These are phyloP conservation scores for Lycophotia porphyrea DNA, from an alignment of 2,888 invertebrate species.

Conservation along the genomic window DNA sequence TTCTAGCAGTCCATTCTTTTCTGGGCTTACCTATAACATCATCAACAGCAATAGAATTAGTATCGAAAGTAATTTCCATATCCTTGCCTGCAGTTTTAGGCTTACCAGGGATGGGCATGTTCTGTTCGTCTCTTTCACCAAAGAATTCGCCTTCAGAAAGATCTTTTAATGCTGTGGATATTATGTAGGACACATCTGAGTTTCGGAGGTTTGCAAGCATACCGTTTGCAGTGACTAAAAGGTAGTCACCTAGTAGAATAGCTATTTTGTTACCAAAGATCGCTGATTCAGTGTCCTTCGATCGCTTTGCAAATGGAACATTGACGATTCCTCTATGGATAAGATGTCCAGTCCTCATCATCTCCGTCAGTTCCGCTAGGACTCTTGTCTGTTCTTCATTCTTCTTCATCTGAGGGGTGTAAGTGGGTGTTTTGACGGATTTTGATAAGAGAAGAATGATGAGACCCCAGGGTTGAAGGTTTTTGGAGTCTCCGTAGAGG, in stretches of 20 bases:
- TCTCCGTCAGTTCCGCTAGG: conserved; percentile 93
- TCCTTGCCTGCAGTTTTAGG: conserved; percentile 85
- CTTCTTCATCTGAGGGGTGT: conserved; percentile 91
- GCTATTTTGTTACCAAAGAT: conserved; percentile 97
- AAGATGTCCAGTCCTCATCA: conserved; percentile 96
- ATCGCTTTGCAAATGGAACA: conserved; percentile 88
- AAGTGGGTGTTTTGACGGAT: conserved; percentile 91
- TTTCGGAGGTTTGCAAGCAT: conserved; percentile 94
- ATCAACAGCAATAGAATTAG: conserved; percentile 79
- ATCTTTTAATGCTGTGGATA: conserved; percentile 95
- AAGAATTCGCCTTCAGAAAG: conserved; percentile 96
- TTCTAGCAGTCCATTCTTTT: conserved; percentile 93
- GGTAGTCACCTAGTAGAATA: conserved; percentile 95
- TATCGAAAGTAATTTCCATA: conserved; percentile 82
- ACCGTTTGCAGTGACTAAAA: conserved; percentile 94
- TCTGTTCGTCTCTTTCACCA: conserved; percentile 94
- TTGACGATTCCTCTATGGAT: conserved; percentile 93
- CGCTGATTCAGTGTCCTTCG: conserved; percentile 92
- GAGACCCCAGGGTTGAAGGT: conserved; percentile 96
- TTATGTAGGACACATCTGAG: conserved; percentile 94
- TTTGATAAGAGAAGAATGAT: conserved; percentile 95
- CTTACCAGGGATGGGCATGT: conserved; percentile 93
- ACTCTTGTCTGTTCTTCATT: conserved; percentile 87
- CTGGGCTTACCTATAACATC: conserved; percentile 90
- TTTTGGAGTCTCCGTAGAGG: conserved; percentile 95